Percentiles rank a stretch among this genome's conserved stretches.
phyloP scores from a whole-genome alignment of 2,888 invertebrate species.

The Sympetrum striolatum region DNA sequence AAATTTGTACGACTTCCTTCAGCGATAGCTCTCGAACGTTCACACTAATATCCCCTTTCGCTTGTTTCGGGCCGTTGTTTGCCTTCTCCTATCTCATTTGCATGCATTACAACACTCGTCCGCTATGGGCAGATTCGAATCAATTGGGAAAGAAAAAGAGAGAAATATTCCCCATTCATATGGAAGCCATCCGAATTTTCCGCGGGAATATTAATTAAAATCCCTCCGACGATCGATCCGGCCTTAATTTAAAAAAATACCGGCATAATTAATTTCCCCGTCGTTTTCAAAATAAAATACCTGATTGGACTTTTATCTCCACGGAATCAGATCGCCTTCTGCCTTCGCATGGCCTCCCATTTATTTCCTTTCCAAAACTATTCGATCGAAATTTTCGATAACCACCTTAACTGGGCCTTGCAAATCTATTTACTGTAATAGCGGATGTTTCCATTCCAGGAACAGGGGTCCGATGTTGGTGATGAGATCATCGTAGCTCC shows the following conservation, averaged over 20 bases:
- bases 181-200: background rate
- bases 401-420: background rate
- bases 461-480: too few relatives aligned
- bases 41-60: background rate
- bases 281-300: background rate
- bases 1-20: too few relatives aligned
- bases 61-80: background rate
- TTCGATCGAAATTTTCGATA: background rate
- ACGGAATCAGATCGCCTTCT: background rate
- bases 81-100: background rate
- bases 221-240: conserved; percentile 3
- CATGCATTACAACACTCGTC: background rate
- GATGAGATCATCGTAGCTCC: too few relatives aligned
- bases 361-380: background rate
- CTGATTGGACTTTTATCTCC: background rate
- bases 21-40: too few relatives aligned
- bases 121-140: background rate
- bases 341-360: background rate
- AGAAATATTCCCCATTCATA: background rate
- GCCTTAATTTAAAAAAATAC: conserved; percentile 19
- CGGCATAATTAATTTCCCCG: conserved; percentile 5
- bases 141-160: background rate
- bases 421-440: too few relatives aligned
- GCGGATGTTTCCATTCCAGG: too few relatives aligned
- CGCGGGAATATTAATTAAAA: conserved; percentile 17